phyloP scores from a whole-genome alignment of 2,888 invertebrate species.

The Malacosoma neustria region DNA sequence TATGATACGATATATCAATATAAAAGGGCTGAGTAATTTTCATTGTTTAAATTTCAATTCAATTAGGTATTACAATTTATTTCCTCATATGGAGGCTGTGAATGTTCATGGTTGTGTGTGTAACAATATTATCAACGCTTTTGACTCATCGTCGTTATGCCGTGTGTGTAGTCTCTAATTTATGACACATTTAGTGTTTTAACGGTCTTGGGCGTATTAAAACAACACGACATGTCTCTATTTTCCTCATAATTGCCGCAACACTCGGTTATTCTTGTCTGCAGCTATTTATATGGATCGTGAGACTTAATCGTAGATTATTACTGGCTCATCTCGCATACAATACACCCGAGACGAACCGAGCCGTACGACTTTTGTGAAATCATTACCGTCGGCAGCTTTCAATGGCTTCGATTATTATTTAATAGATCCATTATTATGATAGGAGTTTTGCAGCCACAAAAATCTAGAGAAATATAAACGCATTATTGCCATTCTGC shows the following conservation, averaged over 20 bases:
- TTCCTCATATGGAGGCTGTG: too few relatives aligned
- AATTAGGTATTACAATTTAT: too few relatives aligned
- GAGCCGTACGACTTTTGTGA: neutral
- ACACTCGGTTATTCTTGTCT: conserved; percentile 27
- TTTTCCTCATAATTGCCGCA: conserved; percentile 31
- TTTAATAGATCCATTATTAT: too few relatives aligned
- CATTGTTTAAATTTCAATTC: too few relatives aligned
- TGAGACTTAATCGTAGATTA: conserved; percentile 34
- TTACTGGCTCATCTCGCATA: conserved; percentile 29
- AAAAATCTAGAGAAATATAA: too few relatives aligned
- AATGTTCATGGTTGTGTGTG: too few relatives aligned
- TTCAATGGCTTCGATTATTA: too few relatives aligned
- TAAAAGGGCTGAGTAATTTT: too few relatives aligned
- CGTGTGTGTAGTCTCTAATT: neutral
- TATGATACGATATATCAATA: too few relatives aligned
- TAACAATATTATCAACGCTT: neutral
- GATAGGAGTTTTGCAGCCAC: too few relatives aligned
- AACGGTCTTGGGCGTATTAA: neutral
- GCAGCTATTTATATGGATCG: conserved; percentile 32
- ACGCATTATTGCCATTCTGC: too few relatives aligned
- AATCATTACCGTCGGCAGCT: neutral
- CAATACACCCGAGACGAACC: neutral
- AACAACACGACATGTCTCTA: conserved; percentile 25
- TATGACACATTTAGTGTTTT: neutral
- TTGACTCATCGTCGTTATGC: neutral